Evolutionary conservation across 2,797 vertebrate species (phyloP).

Genomic region (Masticophis lateralis): DNA sequence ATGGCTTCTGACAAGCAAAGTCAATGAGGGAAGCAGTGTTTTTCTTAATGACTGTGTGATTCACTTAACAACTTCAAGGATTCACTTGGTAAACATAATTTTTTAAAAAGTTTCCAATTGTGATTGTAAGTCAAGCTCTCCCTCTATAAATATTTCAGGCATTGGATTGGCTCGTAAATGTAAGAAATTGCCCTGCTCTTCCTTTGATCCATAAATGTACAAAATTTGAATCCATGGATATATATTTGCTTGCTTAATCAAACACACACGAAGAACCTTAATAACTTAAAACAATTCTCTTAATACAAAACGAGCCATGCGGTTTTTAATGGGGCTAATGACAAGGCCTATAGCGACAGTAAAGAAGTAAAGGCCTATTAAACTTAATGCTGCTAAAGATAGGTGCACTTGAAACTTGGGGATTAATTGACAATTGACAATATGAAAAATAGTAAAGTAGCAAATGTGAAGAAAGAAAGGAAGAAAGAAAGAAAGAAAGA

Average conservation of each 20-base stretch:
- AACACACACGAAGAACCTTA: conserved; percentile 11
- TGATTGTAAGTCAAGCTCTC: background rate
- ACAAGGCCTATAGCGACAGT: background rate
- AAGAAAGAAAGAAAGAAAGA: too few relatives aligned
- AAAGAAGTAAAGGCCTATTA: conserved; percentile 10
- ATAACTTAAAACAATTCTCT: conserved; percentile 27
- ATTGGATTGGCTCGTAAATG: background rate
- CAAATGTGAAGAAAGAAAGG: background rate
- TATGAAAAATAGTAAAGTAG: conserved; percentile 21
- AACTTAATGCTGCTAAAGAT: background rate
- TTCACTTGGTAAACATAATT: background rate
- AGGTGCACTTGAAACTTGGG: background rate
- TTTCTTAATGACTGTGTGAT: background rate
- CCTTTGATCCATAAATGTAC: conserved; percentile 26
- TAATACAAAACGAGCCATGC: background rate
- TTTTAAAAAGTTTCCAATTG: background rate
- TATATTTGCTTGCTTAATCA: background rate
- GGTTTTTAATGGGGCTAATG: conserved; percentile 14
- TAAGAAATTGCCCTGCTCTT: background rate
- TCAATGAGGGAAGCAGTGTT: background rate
- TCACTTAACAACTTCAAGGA: background rate
- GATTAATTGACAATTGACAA: background rate
- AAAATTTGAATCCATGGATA: conserved; percentile 27
- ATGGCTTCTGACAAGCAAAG: background rate
- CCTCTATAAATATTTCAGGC: background rate